These are phyloP conservation scores for Nerophis ophidion DNA, from an alignment of 2,113 vertebrate genomes.

Conservation along the genomic window DNA sequence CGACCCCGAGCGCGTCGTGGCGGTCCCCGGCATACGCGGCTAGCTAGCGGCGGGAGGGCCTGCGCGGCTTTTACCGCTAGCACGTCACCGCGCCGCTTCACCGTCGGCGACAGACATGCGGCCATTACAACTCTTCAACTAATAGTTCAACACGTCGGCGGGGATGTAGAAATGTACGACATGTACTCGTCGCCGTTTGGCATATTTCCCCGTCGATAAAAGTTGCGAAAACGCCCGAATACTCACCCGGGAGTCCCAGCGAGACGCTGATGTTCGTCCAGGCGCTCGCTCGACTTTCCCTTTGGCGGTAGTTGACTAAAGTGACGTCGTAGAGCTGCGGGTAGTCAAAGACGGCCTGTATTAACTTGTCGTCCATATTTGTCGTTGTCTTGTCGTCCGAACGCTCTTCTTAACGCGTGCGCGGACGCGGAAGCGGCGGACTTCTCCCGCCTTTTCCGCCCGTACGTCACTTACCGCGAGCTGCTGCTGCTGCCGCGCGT, in stretches of 20 bases:
- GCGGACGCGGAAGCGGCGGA: conserved; percentile 65
- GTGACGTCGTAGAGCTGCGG: conserved; percentile 68
- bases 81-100: conserved; percentile 42
- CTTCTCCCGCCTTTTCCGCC: conserved; percentile 68
- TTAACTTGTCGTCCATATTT: conserved; percentile 71
- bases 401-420: conserved; percentile 23
- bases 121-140: background rate
- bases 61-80: conserved; percentile 56
- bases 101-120: background rate
- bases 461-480: conserved; percentile 17
- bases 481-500: conserved; percentile 10
- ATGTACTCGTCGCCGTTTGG: too few relatives aligned
- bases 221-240: conserved; percentile 38
- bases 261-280: conserved; percentile 58
- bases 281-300: conserved; percentile 56
- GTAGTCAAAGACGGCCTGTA: conserved; percentile 58
- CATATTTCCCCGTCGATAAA: conserved; percentile 12
- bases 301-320: conserved; percentile 61
- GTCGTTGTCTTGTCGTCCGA: background rate
- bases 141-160: background rate
- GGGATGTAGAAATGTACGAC: background rate
- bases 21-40: background rate
- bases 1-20: background rate
- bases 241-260: conserved; percentile 61
- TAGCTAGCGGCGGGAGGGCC: conserved; percentile 39